Conservation (phyloP, 2,888 invertebrate species). For the Dastarcus helophoroides region DNA sequence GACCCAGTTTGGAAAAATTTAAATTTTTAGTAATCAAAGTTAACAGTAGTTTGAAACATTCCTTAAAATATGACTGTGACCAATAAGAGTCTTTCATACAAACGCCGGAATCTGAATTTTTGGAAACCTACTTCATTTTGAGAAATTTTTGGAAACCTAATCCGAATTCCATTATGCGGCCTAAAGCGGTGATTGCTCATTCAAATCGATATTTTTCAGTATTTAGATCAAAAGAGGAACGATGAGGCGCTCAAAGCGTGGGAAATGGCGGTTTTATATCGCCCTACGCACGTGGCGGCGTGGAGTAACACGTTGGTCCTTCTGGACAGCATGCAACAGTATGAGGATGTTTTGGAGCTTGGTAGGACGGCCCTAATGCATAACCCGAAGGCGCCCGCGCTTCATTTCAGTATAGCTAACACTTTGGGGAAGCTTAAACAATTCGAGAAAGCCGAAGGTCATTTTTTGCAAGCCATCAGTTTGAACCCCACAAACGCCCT, state of each 20-base stretch:
- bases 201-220: constrained; percentile 51
- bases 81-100: too few relatives aligned
- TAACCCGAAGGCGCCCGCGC: constrained; percentile 61
- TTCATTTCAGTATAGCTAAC: constrained; percentile 83
- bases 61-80: too few relatives aligned
- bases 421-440: constrained; percentile 71
- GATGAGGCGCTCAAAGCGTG: constrained; percentile 69
- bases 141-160: too few relatives aligned
- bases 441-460: constrained; percentile 67
- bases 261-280: constrained; percentile 67
- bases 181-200: too few relatives aligned
- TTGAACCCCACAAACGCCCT: constrained; percentile 60
- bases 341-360: constrained; percentile 55
- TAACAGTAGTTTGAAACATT: too few relatives aligned
- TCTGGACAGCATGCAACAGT: constrained; percentile 50
- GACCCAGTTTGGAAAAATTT: too few relatives aligned
- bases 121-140: too few relatives aligned
- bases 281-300: constrained; percentile 69
- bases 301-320: constrained; percentile 89
- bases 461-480: constrained; percentile 67
- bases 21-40: too few relatives aligned
- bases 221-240: constrained; percentile 63
- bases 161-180: too few relatives aligned
- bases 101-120: too few relatives aligned
- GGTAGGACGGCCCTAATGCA: constrained; percentile 58